Evolutionary conservation across 2,888 invertebrate species (phyloP).

Genomic region (Mimachlamys varia): DNA sequence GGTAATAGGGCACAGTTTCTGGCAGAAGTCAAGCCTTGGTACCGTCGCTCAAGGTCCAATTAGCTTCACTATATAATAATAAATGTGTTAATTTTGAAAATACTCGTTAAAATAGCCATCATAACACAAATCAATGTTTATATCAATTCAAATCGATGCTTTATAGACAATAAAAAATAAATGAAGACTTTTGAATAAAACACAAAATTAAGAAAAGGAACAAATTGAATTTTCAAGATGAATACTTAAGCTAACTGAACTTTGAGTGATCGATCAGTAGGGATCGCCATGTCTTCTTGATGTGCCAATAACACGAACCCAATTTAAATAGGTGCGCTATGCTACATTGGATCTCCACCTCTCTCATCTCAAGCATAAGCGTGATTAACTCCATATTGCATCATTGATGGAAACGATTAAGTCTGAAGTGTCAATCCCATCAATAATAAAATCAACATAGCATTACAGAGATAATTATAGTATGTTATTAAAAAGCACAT

Average conservation of each 20-base stretch:
- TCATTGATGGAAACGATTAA: background rate
- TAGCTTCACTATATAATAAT: background rate
- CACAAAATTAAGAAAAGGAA: background rate
- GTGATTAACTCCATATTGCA: background rate
- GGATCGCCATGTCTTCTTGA: background rate
- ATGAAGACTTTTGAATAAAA: no score
- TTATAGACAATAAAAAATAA: no score
- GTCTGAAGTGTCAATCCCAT: background rate
- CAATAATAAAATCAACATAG: background rate
- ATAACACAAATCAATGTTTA: background rate
- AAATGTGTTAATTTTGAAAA: background rate
- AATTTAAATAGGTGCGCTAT: background rate
- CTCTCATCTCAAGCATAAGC: background rate
- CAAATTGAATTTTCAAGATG: background rate
- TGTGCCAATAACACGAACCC: background rate
- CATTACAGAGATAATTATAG: background rate
- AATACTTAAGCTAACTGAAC: background rate
- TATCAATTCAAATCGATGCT: no score
- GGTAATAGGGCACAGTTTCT: slow-evolving; percentile 3
- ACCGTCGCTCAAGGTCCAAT: background rate
- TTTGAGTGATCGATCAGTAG: background rate
- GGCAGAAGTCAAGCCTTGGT: background rate
- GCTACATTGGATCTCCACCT: background rate
- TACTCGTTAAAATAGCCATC: background rate
- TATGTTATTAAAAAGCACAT: background rate